phyloP scores from a whole-genome alignment of 2,888 invertebrate genomes.

The Perithous albicinctus region DNA sequence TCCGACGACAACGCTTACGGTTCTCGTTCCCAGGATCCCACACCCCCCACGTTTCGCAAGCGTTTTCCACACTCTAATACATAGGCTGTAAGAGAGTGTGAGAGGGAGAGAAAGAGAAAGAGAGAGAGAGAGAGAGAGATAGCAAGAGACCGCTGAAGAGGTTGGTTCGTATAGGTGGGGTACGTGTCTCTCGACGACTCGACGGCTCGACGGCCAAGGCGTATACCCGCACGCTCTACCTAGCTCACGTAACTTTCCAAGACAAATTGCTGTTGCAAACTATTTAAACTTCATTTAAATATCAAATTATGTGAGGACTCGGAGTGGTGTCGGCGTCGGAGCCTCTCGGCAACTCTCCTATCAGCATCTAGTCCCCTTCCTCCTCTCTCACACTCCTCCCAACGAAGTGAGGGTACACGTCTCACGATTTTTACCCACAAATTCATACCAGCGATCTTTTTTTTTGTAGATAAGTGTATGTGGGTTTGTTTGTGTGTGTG shows the following conservation, averaged over 20 bases:
- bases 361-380: constrained; percentile 53
- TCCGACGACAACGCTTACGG: constrained; percentile 51
- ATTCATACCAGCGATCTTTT: constrained; percentile 12
- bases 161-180: constrained; percentile 50
- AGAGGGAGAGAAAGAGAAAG: constrained; percentile 4
- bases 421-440: constrained; percentile 15
- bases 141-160: constrained; percentile 3
- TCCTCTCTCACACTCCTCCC: constrained; percentile 13
- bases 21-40: constrained; percentile 23
- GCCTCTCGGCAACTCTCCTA: constrained; percentile 60
- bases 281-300: constrained; percentile 82
- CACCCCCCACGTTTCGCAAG: constrained; percentile 39
- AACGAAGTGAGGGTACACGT: constrained; percentile 7
- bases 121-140: no score
- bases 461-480: background rate
- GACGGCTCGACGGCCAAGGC: constrained; percentile 51
- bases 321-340: constrained; percentile 68
- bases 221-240: constrained; percentile 37
- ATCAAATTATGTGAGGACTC: constrained; percentile 77
- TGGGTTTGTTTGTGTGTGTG: background rate
- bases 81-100: constrained; percentile 51
- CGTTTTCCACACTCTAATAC: constrained; percentile 54
- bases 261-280: constrained; percentile 82
- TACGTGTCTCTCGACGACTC: constrained; percentile 65
- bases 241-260: constrained; percentile 73